phyloP scores from a whole-genome alignment of 2,888 invertebrate genomes.

The Xanthia togata region DNA sequence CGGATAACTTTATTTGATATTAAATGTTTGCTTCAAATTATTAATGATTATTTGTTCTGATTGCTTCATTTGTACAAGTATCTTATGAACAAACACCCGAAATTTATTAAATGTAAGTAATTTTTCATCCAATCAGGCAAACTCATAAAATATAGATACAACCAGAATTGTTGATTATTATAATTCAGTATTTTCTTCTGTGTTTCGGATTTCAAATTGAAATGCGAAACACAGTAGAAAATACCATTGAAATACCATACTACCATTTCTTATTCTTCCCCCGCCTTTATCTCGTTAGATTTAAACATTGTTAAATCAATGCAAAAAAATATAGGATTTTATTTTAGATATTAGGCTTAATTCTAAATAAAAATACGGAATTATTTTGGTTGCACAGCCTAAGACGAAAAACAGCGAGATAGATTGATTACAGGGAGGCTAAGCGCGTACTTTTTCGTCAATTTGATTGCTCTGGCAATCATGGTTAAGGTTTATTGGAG shows the following conservation, averaged over 20 bases:
- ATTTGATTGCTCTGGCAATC: background rate
- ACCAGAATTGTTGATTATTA: background rate
- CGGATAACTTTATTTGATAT: background rate
- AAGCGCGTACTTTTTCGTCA: background rate
- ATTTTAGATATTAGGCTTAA: no score
- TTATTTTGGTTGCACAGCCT: background rate
- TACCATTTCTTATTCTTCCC: no score
- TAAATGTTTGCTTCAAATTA: background rate
- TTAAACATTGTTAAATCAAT: no score
- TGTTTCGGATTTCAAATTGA: background rate
- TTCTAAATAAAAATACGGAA: background rate
- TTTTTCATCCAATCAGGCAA: conserved; percentile 3
- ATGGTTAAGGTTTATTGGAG: background rate
- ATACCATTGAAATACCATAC: no score
- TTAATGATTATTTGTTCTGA: background rate
- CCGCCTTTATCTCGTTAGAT: no score
- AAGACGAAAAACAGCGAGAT: background rate
- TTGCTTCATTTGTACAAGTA: conserved; percentile 5
- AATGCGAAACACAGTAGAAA: no score
- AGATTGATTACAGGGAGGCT: no score
- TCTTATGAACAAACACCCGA: background rate
- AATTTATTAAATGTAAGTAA: background rate
- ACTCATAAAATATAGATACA: background rate
- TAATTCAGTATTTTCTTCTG: background rate
- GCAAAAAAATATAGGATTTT: no score